Conservation (phyloP, 2,797 vertebrate species). For the Betta splendens region DNA sequence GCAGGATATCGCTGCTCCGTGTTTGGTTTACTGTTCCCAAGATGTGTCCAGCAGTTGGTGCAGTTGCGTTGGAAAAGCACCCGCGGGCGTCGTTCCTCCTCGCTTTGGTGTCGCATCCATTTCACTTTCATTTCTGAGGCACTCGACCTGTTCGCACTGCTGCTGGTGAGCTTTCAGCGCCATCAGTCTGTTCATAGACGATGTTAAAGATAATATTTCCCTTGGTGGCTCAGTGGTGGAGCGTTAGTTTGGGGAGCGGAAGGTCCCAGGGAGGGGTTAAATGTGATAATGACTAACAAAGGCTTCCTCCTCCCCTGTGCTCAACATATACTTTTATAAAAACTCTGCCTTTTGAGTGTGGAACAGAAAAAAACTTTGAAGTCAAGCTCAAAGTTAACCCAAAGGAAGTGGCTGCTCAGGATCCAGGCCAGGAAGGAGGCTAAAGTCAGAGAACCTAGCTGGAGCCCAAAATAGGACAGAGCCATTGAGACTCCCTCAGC, state of each 20-base stretch:
- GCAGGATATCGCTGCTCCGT: too few relatives aligned
- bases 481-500: constrained; percentile 68
- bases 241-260: too few relatives aligned
- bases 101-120: neutral
- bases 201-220: too few relatives aligned
- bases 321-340: neutral
- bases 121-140: neutral
- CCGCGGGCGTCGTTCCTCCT: neutral
- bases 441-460: constrained; percentile 55
- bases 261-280: too few relatives aligned
- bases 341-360: neutral
- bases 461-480: constrained; percentile 75
- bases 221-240: too few relatives aligned
- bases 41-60: neutral
- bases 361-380: constrained; percentile 6
- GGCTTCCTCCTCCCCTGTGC: too few relatives aligned
- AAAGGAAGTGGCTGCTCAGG: constrained; percentile 36
- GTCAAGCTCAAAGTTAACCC: constrained; percentile 33
- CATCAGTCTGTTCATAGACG: too few relatives aligned
- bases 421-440: constrained; percentile 50
- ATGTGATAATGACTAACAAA: too few relatives aligned
- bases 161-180: neutral
- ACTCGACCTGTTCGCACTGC: neutral
- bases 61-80: neutral
- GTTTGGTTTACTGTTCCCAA: neutral